Base-by-base conservation (phyloP, 2,888 invertebrate species). In the Chalcis sispes region DNA sequence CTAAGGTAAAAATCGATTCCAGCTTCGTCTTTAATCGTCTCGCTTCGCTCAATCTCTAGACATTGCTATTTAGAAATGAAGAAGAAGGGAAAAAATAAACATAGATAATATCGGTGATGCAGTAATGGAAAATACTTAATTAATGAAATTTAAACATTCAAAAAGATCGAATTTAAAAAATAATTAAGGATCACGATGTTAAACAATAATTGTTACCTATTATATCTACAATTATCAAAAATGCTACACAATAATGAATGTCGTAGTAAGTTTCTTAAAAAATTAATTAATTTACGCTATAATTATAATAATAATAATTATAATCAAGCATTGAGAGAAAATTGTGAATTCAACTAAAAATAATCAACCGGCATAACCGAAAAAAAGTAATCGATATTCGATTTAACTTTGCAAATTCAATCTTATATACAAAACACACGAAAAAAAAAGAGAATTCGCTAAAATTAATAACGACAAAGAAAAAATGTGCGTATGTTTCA, bases 191-290 rank as follows among this genome's bases (percentile, higher is more conserved):
- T 42, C 40, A 40, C 36, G 15, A 73, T 73, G 52, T 73, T 66
- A 52, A 61, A 79, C 70, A 83, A 81, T 84, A 83, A 84, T 81
- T 81, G 81, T 87, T 85, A 86, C 85, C 86, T 87, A 85, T 75
- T 72, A 75, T 70, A 29, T 85, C 80, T 85, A 86, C 81, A 80
- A 86, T 82, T 81, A 66, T 50, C 27, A 40, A 27, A 48, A 73
- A 87, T 85, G 83, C 82, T 81, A 85, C 85, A 87, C 86, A n/a
- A n/a, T 85, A 87, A 86, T 85, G 85, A 85, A 80, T 86, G 84
- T 85, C 79, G 81, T 86, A 87, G 83, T 80, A 80, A 62, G 56
- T 82, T 81, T 81, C n/a, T 80, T 78, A 79, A 76, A 29, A 69
- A 75, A 75, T 71, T 79, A 77, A 75, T 61, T 59, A 71, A 72